These are phyloP conservation scores for Lophius americanus DNA, from an alignment of 2,797 vertebrate genomes.

Conservation along the genomic window DNA sequence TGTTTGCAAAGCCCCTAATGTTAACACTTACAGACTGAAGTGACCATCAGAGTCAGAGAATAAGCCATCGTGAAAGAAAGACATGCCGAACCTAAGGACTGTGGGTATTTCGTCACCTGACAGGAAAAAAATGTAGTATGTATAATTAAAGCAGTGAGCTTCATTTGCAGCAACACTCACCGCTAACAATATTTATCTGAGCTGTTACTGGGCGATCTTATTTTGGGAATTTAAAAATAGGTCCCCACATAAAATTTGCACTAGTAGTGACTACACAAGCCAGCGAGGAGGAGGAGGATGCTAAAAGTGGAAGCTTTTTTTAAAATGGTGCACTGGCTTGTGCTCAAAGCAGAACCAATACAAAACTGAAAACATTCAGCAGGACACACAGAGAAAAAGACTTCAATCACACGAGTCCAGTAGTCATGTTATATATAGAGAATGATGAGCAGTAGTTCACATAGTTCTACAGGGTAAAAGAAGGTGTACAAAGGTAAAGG, in stretches of 20 bases:
- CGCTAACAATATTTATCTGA: slow-evolving; percentile 28
- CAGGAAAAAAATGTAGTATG: slow-evolving; percentile 9
- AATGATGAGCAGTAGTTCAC: not conserved
- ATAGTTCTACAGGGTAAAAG: too few species aligned
- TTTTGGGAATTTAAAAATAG: slow-evolving; percentile 30
- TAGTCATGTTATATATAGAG: not conserved
- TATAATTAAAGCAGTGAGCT: slow-evolving; percentile 11
- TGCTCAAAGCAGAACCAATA: not conserved
- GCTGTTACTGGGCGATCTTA: slow-evolving; percentile 10
- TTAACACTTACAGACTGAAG: slow-evolving; percentile 58
- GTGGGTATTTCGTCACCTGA: slow-evolving; percentile 16
- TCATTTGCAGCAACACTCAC: slow-evolving; percentile 1
- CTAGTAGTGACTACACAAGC: not conserved
- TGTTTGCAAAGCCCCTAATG: slow-evolving; percentile 67
- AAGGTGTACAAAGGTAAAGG: slow-evolving; percentile 10
- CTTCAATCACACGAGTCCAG: not conserved
- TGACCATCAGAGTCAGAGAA: slow-evolving; percentile 38
- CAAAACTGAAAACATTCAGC: not conserved
- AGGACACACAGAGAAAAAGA: too few species aligned
- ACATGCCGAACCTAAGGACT: slow-evolving; percentile 10
- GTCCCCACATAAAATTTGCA: not conserved
- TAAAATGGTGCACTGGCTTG: not conserved
- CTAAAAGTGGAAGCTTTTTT: slow-evolving; percentile 5
- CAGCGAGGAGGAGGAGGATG: not conserved
- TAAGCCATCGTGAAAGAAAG: slow-evolving; percentile 40